Base-by-base conservation (phyloP, 1,140 invertebrate genomes). In the Ericerus pela region DNA sequence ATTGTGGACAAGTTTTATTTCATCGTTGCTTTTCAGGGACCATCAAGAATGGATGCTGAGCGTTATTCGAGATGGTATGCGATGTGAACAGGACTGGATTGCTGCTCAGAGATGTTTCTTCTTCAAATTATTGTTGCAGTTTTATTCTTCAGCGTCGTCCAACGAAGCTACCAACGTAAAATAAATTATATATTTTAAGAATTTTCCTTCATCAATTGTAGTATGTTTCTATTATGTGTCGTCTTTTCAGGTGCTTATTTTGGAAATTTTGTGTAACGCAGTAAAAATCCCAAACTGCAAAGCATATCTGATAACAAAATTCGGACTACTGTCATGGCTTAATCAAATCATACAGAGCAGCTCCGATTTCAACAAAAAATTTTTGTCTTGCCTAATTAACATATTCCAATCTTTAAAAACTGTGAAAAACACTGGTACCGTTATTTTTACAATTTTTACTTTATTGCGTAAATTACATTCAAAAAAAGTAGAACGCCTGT, bases 1-100 rank as follows among this genome's bases (percentile, higher is more conserved):
- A 1, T 26, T 4, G n/a, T 18, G 22, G 11, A 20, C 29, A 52
- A 66, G 65, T 14, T 69, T 72, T 1, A 75, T 38, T 6, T 38
- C 36, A n/a, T 38, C 36, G 14, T n/a, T n/a, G n/a, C n/a, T n/a
- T n/a, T n/a, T n/a, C 41, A 47, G 41, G 14, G 41, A 47, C 14
- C 41, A 82, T 56, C 73, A 81, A 59, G 65, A 69, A 28, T 88
- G 84, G 79, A 79, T 86, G 22, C 66, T 87, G 2, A 70, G 76
- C 61, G 68, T 84, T 8, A 70, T 88, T 37, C 68, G 70, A 28
- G 79, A 85, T 64, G 83, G 84, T 27, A 68, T 80, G 28, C 75
- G 74, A 57, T 73, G 71, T 31, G 68, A 73, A 38, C 62, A 61
- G 1, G 81, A 82, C 62, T 72, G 77, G 61, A 68, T 74, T 27